Conservation (phyloP, 2,113 vertebrate species). For the Zootoca vivipara region DNA sequence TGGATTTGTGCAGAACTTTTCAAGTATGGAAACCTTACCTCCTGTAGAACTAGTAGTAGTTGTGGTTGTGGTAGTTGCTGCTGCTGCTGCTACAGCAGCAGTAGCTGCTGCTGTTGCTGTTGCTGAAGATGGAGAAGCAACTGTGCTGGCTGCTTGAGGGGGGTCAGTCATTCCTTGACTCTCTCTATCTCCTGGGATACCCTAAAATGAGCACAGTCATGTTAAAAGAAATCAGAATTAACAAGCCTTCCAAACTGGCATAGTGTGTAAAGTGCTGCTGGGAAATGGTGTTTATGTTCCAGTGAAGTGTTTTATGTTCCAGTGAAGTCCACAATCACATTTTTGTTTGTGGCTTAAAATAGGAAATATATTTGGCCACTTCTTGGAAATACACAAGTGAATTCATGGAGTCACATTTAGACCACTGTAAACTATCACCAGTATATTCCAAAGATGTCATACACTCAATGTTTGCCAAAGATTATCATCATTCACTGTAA, state of each 20-base stretch:
- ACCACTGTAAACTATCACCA: neutral
- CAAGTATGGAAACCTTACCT: slow-evolving; percentile 66
- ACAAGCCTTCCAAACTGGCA: neutral
- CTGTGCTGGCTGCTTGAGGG: slow-evolving; percentile 72
- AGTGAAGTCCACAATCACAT: neutral
- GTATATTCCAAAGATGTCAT: neutral
- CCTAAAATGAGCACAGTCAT: slow-evolving; percentile 74
- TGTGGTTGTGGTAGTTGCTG: slow-evolving; percentile 57
- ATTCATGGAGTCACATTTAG: neutral
- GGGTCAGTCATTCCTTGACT: slow-evolving; percentile 77
- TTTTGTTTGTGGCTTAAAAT: neutral
- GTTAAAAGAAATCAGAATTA: slow-evolving; percentile 3
- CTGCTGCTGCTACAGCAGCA: slow-evolving; percentile 61
- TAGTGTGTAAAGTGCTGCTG: neutral
- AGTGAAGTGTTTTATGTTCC: neutral
- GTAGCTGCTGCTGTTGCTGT: slow-evolving; percentile 74
- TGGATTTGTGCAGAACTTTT: neutral
- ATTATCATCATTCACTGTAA: too few relatives aligned
- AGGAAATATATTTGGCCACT: neutral
- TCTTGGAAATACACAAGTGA: neutral
- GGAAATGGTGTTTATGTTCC: neutral
- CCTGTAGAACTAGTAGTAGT: slow-evolving; percentile 70
- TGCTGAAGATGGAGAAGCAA: slow-evolving; percentile 76
- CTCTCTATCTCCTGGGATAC: slow-evolving; percentile 86
- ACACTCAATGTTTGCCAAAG: neutral